Conservation (phyloP, 1,140 invertebrate genomes). For the Zaprionus kolodkinae region DNA sequence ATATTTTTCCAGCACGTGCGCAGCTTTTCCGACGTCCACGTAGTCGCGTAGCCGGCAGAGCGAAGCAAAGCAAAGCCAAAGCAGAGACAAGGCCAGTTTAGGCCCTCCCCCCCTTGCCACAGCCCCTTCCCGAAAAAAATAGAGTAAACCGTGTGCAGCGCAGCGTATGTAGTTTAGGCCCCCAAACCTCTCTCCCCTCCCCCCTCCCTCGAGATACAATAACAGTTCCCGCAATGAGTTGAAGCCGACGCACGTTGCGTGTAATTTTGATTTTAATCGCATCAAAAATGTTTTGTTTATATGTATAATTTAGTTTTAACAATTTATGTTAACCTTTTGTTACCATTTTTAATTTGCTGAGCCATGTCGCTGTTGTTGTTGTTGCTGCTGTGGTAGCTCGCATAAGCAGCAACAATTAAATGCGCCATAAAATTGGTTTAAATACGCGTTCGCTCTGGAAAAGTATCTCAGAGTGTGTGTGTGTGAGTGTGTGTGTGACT, state of each 20-base stretch:
- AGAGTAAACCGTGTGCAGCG: constrained; percentile 48
- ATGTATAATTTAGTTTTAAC: constrained; percentile 83
- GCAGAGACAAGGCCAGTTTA: constrained; percentile 36
- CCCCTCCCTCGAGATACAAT: background rate
- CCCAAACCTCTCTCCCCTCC: too few relatives aligned
- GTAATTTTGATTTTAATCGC: constrained; percentile 83
- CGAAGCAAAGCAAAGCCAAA: constrained; percentile 44
- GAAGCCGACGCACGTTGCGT: constrained; percentile 76
- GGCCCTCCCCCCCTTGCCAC: background rate
- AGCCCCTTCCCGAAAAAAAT: background rate
- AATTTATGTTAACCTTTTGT: constrained; percentile 83
- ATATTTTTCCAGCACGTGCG: constrained; percentile 81
- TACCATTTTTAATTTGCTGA: constrained; percentile 78
- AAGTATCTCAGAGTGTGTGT: constrained; percentile 24
- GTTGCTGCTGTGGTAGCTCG: constrained; percentile 49
- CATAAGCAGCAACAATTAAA: constrained; percentile 81
- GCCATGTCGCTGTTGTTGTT: constrained; percentile 22
- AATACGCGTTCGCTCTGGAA: constrained; percentile 60
- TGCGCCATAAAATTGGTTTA: constrained; percentile 80
- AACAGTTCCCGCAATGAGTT: constrained; percentile 28
- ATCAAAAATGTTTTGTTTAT: constrained; percentile 82
- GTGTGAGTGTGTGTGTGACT: constrained; percentile 30
- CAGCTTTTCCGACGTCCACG: constrained; percentile 72
- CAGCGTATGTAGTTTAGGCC: constrained; percentile 38
- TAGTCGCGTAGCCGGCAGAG: constrained; percentile 24